phyloP scores from a whole-genome alignment of 1,140 invertebrate genomes.

The Batillaria attramentaria region DNA sequence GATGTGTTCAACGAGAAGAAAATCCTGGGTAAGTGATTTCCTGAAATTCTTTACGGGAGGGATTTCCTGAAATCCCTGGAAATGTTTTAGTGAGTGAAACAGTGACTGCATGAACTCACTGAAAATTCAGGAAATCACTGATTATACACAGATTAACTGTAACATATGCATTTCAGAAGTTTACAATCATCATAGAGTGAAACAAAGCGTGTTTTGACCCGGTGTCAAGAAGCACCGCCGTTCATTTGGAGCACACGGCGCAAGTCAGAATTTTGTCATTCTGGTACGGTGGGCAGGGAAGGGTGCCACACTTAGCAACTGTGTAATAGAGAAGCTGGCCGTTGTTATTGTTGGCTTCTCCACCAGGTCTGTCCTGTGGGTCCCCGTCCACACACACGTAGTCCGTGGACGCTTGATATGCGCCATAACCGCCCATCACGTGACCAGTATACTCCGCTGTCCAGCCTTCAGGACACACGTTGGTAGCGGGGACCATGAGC shows the following conservation, averaged over 20 bases:
- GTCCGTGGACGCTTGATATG: slow-evolving; percentile 21
- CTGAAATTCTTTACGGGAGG: too few species aligned
- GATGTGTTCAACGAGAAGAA: too few species aligned
- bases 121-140: too few species aligned
- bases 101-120: too few species aligned
- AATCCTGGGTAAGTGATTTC: too few species aligned
- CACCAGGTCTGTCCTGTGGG: slow-evolving; percentile 32
- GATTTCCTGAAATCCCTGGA: too few species aligned
- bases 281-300: slow-evolving; percentile 46
- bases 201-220: too few species aligned
- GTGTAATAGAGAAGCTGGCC: slow-evolving; percentile 47
- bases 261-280: slow-evolving; percentile 45
- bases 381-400: slow-evolving; percentile 46
- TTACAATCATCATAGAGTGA: too few species aligned
- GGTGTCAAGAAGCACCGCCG: too few species aligned
- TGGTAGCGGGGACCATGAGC: slow-evolving; percentile 45
- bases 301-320: slow-evolving; percentile 39
- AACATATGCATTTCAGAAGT: too few species aligned
- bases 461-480: slow-evolving; percentile 37
- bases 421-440: slow-evolving; percentile 34
- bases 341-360: slow-evolving; percentile 27
- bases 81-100: too few species aligned
- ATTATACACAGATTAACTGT: too few species aligned
- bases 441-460: slow-evolving; percentile 46
- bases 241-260: slow-evolving; percentile 52